phyloP scores from a whole-genome alignment of 2,113 vertebrate genomes.

The Corythornis cristatus region DNA sequence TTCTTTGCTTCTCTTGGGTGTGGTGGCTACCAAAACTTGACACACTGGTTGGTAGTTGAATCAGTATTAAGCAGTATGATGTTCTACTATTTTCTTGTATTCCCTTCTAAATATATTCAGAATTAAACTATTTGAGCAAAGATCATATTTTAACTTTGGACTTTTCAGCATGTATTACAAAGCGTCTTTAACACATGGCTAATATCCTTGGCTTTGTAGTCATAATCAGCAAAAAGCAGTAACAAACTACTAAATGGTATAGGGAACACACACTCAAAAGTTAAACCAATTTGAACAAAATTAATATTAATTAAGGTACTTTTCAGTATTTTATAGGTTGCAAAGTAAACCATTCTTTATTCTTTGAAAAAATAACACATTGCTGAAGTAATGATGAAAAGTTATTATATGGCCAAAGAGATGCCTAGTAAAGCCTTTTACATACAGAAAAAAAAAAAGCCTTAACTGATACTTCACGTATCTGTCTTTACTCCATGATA shows the following conservation, averaged over 20 bases:
- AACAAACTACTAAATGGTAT: not conserved
- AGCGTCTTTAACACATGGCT: not conserved
- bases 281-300: not conserved
- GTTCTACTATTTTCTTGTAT: not conserved
- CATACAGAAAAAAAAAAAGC: not conserved
- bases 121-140: not conserved
- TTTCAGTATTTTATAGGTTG: not conserved
- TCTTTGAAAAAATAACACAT: not conserved
- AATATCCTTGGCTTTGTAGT: not conserved
- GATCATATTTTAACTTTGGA: not conserved
- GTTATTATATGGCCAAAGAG: not conserved
- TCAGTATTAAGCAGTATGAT: not conserved
- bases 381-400: not conserved
- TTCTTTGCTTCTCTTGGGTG: not conserved
- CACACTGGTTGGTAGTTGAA: not conserved
- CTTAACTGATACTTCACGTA: rapidly evolving
- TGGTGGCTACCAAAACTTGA: not conserved
- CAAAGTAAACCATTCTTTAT: not conserved
- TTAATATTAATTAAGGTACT: not conserved
- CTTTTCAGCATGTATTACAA: not conserved
- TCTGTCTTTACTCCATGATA: not conserved
- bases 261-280: not conserved
- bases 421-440: not conserved
- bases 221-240: not conserved
- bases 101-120: not conserved